Evolutionary conservation across 2,113 vertebrate genomes (phyloP), one percentile per base, ranked within the genome.

Genomic region (Sceloporus tristichus): DNA sequence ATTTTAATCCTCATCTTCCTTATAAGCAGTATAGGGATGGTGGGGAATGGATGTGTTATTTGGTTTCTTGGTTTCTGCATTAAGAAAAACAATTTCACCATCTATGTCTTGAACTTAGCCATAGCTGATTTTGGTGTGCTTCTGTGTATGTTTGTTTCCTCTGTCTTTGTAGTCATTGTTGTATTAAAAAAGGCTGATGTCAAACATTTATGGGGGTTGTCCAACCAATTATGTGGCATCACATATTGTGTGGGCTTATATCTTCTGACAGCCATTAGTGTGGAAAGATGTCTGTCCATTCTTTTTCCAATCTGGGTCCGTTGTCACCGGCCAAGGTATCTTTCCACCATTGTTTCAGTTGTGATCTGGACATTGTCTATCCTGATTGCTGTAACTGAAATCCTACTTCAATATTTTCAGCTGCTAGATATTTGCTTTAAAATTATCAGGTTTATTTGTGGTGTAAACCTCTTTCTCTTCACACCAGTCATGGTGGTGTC

Each of bases 281-380:
- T 65, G 0, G 90, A 92, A 56, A 84, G 80, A 40, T 90, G 91
- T 42, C 9, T 91, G 29, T 87, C 66, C 16, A 74, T 86, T 25
- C 74, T 92, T 21, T 90, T 83, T 13, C 85, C 91, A 3, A 42
- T 78, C 66, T 91, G 90, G 85, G 86, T 90, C 65, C 84, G 21
- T 68, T 76, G 78, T 66, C 78, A 66, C 59, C 25, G 82, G 8
- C 90, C 82, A 1, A 82, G 75, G 21, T 59, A 54, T 1, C 48
- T 88, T 29, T 92, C 91, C 2, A 6, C 80, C 6, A 23, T 25
- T 2, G 7, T 80, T 9, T 91, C 88, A 18, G 34, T n/a, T 2
- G 16, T 87, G 3, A 59, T 91, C 27, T 92, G 92, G 90, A 10
- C 38, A 1, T 40, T 93, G 54, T 27, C 68, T 42, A 38, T 3